These are phyloP conservation scores for Agrypnus murinus DNA, from an alignment of 2,888 invertebrate species.

Conservation along the genomic window DNA sequence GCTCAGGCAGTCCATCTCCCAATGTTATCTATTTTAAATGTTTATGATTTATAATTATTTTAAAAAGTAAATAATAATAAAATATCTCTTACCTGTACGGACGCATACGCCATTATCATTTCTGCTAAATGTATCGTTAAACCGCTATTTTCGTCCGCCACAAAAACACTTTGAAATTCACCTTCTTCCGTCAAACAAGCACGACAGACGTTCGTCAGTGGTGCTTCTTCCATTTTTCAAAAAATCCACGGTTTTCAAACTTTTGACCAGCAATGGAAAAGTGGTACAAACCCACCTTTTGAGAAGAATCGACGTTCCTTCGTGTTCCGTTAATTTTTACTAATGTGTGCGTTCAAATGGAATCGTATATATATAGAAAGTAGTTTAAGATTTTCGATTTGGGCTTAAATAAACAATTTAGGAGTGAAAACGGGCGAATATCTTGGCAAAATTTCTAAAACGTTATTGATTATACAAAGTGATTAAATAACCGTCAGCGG, in stretches of 20 bases:
- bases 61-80: background rate
- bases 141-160: slow-evolving; percentile 62
- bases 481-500: too few species aligned
- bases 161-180: slow-evolving; percentile 68
- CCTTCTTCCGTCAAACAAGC: slow-evolving; percentile 67
- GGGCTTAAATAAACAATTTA: too few species aligned
- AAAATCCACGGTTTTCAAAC: slow-evolving; percentile 56
- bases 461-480: too few species aligned
- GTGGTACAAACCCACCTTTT: slow-evolving; percentile 53
- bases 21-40: slow-evolving; percentile 64
- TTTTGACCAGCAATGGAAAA: slow-evolving; percentile 65
- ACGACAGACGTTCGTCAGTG: slow-evolving; percentile 64
- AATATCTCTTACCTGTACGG: slow-evolving; percentile 65
- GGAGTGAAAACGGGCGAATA: too few species aligned
- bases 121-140: slow-evolving; percentile 67
- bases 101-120: slow-evolving; percentile 69
- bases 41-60: background rate
- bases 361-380: too few species aligned
- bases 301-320: slow-evolving; percentile 17
- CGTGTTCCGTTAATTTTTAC: too few species aligned
- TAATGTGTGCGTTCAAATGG: too few species aligned
- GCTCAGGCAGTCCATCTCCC: slow-evolving; percentile 76
- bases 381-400: too few species aligned
- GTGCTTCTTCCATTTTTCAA: slow-evolving; percentile 44
- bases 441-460: too few species aligned